A percentile compares a stretch with the other conserved stretches of the same genome.
Conservation (phyloP, 2,888 invertebrate species). For the Marasmarcha lunaedactyla region DNA sequence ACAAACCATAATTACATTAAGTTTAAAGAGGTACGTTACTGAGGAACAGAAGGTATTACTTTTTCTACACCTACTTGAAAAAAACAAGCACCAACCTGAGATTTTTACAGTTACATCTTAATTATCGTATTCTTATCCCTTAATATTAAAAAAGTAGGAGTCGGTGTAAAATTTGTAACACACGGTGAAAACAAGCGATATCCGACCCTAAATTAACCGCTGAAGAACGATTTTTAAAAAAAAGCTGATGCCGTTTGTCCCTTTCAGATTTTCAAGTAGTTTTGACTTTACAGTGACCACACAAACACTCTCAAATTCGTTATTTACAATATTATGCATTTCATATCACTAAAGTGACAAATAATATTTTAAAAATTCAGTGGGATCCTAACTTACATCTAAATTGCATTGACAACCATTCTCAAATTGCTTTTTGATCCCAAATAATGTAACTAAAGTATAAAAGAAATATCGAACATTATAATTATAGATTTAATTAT, state of each 20-base stretch:
- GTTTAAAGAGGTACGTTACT: too few species aligned
- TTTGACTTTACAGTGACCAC: too few species aligned
- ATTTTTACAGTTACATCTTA: neutral
- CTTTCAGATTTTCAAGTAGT: too few species aligned
- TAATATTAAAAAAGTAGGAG: too few species aligned
- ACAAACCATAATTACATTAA: too few species aligned
- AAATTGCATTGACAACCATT: conserved; percentile 1
- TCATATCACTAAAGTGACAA: neutral
- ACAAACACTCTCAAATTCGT: neutral
- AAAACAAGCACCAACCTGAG: neutral
- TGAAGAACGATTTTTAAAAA: too few species aligned
- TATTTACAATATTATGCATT: conserved; percentile 1
- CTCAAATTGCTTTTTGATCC: conserved; percentile 1
- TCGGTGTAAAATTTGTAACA: too few species aligned
- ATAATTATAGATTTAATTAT: neutral
- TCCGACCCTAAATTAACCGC: too few species aligned
- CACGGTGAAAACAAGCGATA: too few species aligned
- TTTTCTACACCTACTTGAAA: neutral
- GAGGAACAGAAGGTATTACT: too few species aligned
- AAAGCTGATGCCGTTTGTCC: too few species aligned
- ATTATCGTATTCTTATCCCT: too few species aligned
- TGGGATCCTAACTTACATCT: conserved; percentile 1
- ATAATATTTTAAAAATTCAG: neutral
- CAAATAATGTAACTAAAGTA: neutral
- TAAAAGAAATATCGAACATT: neutral